A percentile compares a stretch with the other conserved stretches of the same genome.
phyloP scores from a whole-genome alignment of 2,888 invertebrate genomes.

The Epistrophella euchroma region DNA sequence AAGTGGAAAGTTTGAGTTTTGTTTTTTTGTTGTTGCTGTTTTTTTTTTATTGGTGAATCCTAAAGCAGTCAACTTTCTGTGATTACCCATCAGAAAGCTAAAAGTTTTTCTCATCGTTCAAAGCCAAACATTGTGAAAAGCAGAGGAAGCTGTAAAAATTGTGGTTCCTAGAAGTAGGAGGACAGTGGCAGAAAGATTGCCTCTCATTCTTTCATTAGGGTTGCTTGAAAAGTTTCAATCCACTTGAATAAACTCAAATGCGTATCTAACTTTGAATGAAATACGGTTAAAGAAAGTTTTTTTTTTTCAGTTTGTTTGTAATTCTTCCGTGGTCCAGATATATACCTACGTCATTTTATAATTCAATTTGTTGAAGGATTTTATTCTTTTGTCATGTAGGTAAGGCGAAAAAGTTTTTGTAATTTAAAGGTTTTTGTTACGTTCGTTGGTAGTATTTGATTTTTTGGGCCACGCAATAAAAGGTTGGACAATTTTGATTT shows the following conservation, averaged over 20 bases:
- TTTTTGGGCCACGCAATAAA: background rate
- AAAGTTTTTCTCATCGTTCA: slow-evolving; percentile 39
- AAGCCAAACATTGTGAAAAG: slow-evolving; percentile 18
- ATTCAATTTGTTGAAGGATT: slow-evolving; percentile 70
- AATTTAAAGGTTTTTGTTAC: background rate
- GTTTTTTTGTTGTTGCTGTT: slow-evolving; percentile 32
- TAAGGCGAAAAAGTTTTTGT: background rate
- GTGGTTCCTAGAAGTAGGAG: background rate
- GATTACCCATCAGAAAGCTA: slow-evolving; percentile 39
- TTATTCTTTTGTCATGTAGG: slow-evolving; percentile 47
- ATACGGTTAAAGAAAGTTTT: slow-evolving; percentile 25
- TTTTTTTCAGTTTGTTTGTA: slow-evolving; percentile 12
- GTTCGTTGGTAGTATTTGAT: background rate
- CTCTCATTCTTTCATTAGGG: slow-evolving; percentile 50
- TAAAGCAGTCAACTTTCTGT: slow-evolving; percentile 47
- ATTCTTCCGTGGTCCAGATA: slow-evolving; percentile 34
- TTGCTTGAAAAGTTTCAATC: slow-evolving; percentile 59
- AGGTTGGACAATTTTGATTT: background rate
- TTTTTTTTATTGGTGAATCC: slow-evolving; percentile 53
- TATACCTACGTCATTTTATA: slow-evolving; percentile 50
- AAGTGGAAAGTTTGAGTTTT: slow-evolving; percentile 58
- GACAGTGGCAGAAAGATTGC: slow-evolving; percentile 2
- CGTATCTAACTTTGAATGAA: slow-evolving; percentile 63
- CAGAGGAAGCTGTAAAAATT: slow-evolving; percentile 7
- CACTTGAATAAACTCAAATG: slow-evolving; percentile 66